These are phyloP conservation scores for Pteropus rufus DNA, from an alignment of 2,797 vertebrate species.

Conservation along the genomic window DNA sequence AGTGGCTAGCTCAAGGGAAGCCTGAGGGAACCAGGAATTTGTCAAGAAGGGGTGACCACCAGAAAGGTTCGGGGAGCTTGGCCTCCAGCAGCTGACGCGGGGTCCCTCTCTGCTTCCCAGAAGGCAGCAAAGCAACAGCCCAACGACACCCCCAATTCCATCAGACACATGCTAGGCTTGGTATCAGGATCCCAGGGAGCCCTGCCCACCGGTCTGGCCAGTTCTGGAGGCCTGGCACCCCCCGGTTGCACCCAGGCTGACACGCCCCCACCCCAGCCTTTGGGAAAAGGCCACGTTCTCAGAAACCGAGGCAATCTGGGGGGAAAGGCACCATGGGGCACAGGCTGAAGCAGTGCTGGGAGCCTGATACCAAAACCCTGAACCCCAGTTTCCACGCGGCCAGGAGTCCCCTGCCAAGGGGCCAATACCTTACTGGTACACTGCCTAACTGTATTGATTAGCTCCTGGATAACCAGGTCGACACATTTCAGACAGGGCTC, in stretches of 20 bases:
- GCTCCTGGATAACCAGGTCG: conserved; percentile 98
- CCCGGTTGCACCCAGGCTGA: neutral
- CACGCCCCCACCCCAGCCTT: neutral
- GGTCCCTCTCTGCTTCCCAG: conserved; percentile 52
- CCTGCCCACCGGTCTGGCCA: conserved; percentile 46
- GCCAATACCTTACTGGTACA: conserved; percentile 95
- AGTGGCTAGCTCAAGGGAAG: neutral
- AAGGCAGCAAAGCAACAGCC: conserved; percentile 68
- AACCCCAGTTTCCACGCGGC: conserved; percentile 49
- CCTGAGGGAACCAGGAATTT: neutral
- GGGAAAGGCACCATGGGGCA: neutral
- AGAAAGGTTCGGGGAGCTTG: neutral
- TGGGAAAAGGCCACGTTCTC: neutral
- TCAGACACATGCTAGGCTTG: conserved; percentile 70
- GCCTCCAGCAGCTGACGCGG: conserved; percentile 24
- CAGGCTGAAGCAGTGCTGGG: neutral
- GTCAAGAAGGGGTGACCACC: neutral
- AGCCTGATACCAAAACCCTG: conserved; percentile 67
- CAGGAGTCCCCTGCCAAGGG: conserved; percentile 57
- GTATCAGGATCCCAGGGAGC: conserved; percentile 59
- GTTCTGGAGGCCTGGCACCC: neutral
- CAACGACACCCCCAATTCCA: conserved; percentile 17
- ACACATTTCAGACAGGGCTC: conserved; percentile 98
- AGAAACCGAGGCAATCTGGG: neutral
- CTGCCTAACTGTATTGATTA: conserved; percentile 98